These are phyloP conservation scores for Myopa testacea DNA, from an alignment of 2,888 invertebrate species.

Conservation along the genomic window DNA sequence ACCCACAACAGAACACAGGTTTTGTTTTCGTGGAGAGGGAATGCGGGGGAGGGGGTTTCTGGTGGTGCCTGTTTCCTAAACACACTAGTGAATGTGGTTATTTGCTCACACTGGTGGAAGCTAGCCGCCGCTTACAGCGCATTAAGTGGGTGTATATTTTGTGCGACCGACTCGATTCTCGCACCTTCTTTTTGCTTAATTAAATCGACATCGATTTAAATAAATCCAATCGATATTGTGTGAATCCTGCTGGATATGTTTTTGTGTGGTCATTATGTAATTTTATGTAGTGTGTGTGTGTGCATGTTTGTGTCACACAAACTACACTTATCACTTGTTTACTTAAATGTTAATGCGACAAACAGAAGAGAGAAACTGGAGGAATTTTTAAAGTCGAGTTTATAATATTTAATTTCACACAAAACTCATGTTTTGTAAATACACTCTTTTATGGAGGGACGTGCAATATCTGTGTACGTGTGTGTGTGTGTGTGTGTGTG, in stretches of 20 bases:
- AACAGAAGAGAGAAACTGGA: too few species aligned
- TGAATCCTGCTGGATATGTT: not conserved
- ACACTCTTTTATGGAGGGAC: not conserved
- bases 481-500: not conserved
- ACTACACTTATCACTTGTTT: not conserved
- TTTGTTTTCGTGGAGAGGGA: too few species aligned
- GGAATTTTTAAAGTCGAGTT: not conserved
- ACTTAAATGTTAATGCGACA: too few species aligned
- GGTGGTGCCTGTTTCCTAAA: too few species aligned
- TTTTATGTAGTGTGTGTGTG: not conserved
- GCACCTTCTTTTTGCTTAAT: not conserved
- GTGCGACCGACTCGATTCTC: too few species aligned
- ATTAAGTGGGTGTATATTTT: too few species aligned
- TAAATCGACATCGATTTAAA: slow-evolving; percentile 15
- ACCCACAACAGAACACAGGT: too few species aligned
- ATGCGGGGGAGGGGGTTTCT: too few species aligned
- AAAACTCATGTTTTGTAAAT: not conserved
- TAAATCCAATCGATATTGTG: not conserved
- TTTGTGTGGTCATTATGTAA: not conserved
- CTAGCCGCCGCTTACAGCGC: too few species aligned
- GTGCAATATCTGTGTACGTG: not conserved
- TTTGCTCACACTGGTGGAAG: too few species aligned
- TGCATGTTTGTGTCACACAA: not conserved
- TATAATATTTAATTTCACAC: not conserved
- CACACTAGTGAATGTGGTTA: too few species aligned